These are phyloP conservation scores for Parthenolecanium corni DNA, from an alignment of 2,888 invertebrate species.

Conservation along the genomic window DNA sequence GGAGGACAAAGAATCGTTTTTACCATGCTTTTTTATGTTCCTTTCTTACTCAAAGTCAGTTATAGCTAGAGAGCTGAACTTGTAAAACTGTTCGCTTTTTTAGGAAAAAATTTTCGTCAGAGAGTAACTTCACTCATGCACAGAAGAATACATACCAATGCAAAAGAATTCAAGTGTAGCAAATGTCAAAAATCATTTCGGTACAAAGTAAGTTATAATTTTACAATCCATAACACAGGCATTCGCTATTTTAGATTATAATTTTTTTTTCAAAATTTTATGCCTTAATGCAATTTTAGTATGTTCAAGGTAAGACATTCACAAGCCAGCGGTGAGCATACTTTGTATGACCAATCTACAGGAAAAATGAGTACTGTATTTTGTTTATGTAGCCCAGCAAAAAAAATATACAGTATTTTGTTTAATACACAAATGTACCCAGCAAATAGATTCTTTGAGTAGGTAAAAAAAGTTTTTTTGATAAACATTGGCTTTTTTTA, in stretches of 20 bases:
- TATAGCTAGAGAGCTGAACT: neutral
- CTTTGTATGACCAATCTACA: too few species aligned
- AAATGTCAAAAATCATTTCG: constrained; percentile 69
- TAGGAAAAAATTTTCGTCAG: constrained; percentile 77
- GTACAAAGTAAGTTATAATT: constrained; percentile 50
- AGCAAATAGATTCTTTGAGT: too few species aligned
- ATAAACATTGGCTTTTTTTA: too few species aligned
- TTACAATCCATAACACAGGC: neutral
- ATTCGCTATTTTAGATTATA: neutral
- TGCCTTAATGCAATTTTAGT: too few species aligned
- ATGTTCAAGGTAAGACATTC: too few species aligned
- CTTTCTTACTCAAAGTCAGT: neutral
- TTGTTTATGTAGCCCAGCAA: too few species aligned
- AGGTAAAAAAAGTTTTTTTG: too few species aligned
- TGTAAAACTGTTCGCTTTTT: neutral
- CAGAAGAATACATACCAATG: constrained; percentile 70
- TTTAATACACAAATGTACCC: too few species aligned
- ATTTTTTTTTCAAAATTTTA: neutral
- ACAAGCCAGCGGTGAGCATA: too few species aligned
- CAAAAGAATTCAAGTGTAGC: constrained; percentile 74
- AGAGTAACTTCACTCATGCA: constrained; percentile 76
- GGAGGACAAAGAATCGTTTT: neutral
- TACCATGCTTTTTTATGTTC: neutral
- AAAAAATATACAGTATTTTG: too few species aligned
- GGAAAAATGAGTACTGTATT: too few species aligned